phyloP scores from a whole-genome alignment of 2,888 invertebrate species.

The Melinaea menophilus region DNA sequence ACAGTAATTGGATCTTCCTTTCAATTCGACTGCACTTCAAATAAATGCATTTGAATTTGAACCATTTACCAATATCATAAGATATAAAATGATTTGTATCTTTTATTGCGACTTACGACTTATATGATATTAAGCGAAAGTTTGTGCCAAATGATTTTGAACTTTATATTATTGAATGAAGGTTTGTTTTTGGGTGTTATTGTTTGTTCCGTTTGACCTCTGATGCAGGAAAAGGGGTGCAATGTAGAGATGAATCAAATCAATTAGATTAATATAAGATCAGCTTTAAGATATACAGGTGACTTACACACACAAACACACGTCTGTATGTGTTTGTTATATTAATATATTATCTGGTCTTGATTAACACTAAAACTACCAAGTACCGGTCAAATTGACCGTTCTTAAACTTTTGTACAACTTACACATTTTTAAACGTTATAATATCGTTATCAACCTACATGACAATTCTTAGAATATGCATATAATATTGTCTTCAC shows the following conservation, averaged over 20 bases:
- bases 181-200: conserved; percentile 23
- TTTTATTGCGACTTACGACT: conserved; percentile 22
- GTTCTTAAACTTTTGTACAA: too few relatives aligned
- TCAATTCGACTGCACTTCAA: conserved; percentile 48
- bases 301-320: neutral
- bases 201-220: conserved; percentile 42
- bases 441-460: too few relatives aligned
- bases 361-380: too few relatives aligned
- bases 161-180: conserved; percentile 14
- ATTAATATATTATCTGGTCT: too few relatives aligned
- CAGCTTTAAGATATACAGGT: conserved; percentile 17
- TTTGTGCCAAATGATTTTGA: conserved; percentile 24
- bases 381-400: too few relatives aligned
- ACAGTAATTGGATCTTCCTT: conserved; percentile 64
- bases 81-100: conserved; percentile 21
- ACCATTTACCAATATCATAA: neutral
- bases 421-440: too few relatives aligned
- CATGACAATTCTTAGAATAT: too few relatives aligned
- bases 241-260: conserved; percentile 41
- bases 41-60: conserved; percentile 21
- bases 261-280: conserved; percentile 49
- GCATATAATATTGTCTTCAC: too few relatives aligned
- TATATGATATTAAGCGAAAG: conserved; percentile 20
- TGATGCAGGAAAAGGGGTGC: conserved; percentile 52
- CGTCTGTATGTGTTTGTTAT: too few relatives aligned